phyloP scores from a whole-genome alignment of 2,113 vertebrate species.

The Oxyruncus cristatus region DNA sequence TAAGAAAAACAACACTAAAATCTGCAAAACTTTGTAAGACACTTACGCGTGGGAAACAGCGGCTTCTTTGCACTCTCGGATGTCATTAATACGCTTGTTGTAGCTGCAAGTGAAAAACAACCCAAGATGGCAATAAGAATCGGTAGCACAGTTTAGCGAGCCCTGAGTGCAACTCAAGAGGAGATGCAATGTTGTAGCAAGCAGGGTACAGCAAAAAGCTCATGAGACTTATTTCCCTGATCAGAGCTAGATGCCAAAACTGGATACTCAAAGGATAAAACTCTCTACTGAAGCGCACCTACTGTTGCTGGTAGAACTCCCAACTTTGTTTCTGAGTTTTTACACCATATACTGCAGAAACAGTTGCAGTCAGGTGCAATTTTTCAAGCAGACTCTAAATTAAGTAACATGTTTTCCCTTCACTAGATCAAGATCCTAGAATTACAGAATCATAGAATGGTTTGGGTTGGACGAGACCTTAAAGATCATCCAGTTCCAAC shows the following conservation, averaged over 20 bases:
- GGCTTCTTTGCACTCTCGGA: constrained; percentile 96
- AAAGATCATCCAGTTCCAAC: neutral
- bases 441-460: neutral
- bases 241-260: neutral
- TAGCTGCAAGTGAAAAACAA: constrained; percentile 78
- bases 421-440: neutral
- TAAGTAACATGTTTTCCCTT: accelerated
- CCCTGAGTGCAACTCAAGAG: neutral
- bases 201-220: neutral
- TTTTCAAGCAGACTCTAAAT: neutral
- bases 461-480: neutral
- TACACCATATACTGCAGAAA: neutral
- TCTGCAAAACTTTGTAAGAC: neutral
- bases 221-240: neutral
- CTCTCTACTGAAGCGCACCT: neutral
- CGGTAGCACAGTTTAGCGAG: neutral
- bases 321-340: neutral
- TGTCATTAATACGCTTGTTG: constrained; percentile 98
- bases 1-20: neutral
- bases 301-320: neutral
- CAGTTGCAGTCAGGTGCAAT: neutral
- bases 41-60: constrained; percentile 97
- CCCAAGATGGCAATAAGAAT: neutral
- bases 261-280: neutral
- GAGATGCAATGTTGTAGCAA: neutral